Evolutionary conservation across 1,140 invertebrate species (phyloP).

Genomic region (Brachionus angularis): DNA sequence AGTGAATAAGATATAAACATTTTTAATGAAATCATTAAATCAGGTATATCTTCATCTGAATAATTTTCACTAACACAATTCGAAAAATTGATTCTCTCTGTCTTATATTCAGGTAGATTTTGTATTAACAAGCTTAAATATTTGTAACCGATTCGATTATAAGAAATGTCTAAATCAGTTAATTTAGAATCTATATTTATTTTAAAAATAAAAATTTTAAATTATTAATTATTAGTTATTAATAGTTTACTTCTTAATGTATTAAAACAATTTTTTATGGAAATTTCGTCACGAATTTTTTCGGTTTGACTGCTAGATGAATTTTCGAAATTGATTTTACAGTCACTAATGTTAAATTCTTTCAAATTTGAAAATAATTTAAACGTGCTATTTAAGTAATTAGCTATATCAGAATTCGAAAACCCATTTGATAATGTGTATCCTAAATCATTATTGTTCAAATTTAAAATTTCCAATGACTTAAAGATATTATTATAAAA

Average conservation of each 20-base stretch:
- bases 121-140: not conserved
- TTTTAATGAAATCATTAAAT: not conserved
- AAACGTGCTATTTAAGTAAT: not conserved
- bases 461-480: slow-evolving; percentile 9
- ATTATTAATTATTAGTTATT: not conserved
- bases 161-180: slow-evolving; percentile 4
- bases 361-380: slow-evolving; percentile 6
- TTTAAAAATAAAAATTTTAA: not conserved
- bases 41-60: not conserved
- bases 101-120: not conserved
- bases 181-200: slow-evolving; percentile 15
- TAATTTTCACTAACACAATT: not conserved
- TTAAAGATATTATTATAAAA: not conserved
- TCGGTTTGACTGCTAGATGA: not conserved
- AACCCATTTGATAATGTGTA: not conserved
- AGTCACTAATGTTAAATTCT: slow-evolving; percentile 11
- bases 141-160: slow-evolving; percentile 7
- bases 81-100: not conserved
- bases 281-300: not conserved
- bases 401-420: slow-evolving; percentile 3
- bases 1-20: not conserved
- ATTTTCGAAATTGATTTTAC: slow-evolving; percentile 31
- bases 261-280: not conserved
- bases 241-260: not conserved
- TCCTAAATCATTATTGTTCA: slow-evolving; percentile 13